Base-by-base conservation (phyloP, 2,888 invertebrate genomes). In the Bembecia ichneumoniformis region DNA sequence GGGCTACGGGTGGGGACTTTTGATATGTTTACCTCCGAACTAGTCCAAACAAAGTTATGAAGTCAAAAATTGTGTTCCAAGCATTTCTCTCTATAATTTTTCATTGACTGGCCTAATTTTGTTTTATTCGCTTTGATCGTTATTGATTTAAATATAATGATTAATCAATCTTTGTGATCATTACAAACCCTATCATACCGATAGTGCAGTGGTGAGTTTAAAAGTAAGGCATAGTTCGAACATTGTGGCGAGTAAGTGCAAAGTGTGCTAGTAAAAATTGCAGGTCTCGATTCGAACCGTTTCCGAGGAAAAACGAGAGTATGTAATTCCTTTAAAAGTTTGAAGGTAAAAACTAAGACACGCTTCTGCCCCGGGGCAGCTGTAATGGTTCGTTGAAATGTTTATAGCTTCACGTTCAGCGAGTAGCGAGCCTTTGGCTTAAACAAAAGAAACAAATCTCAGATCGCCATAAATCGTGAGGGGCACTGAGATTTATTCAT, bases 321-420 rank as follows among this genome's bases (percentile, higher is more conserved):
- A n/a, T n/a, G n/a, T 72, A 72, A 76, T 71, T 70, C 66, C 65
- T 74, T 74, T 74, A 70, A 74, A 78, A 77, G 66, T 78, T 73
- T 66, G 62, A 67, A 69, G 67, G 60, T 61, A 68, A 71, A 66
- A 77, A 71, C 73, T 68, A 74, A 71, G 70, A 62, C 66, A 67
- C 68, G 71, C 76, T 77, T 74, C 71, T 74, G 69, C 67, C 54
- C 66, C 57, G 60, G 64, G 65, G 62, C 68, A 63, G 66, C 71
- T 62, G 71, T 79, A 79, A 81, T 76, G 77, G 78, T 64, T 64
- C 63, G 71, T 58, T 75, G 78, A 81, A 75, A 80, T 80, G 79
- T 82, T 81, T 82, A 80, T 80, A 66, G 79, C 60, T 68, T 68
- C 47, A 35, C 50, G 43, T 47, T 62, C 66, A 63, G 64, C 62